phyloP scores from a whole-genome alignment of 2,888 invertebrate species.

The Microdon myrmicae region DNA sequence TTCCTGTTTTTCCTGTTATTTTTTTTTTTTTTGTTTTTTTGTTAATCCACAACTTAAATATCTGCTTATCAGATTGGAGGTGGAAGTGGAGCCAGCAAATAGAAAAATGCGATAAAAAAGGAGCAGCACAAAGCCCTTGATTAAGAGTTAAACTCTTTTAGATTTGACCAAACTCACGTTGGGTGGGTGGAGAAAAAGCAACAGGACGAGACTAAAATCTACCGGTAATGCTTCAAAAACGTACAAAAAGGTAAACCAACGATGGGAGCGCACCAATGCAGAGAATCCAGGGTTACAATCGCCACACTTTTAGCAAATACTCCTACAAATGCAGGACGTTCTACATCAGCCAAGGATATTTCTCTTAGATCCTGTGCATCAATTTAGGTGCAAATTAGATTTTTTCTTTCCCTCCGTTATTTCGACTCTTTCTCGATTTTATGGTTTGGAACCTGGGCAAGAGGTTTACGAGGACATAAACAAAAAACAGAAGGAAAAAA shows the following conservation, averaged over 20 bases:
- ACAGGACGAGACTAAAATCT: conserved; percentile 11
- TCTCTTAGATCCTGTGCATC: conserved; percentile 54
- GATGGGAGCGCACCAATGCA: not conserved
- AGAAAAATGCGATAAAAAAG: conserved; percentile 21
- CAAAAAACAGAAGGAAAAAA: too few relatives aligned
- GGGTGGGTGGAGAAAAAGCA: conserved; percentile 4
- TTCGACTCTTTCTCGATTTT: not conserved
- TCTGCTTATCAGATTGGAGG: conserved; percentile 40
- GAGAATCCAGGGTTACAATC: conserved; percentile 29
- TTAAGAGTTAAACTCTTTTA: conserved; percentile 46
- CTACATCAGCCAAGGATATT: conserved; percentile 33
- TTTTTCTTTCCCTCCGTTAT: conserved; percentile 28
- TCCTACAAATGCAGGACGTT: conserved; percentile 12
- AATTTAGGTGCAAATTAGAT: conserved; percentile 56
- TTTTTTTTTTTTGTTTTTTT: conserved; percentile 13
- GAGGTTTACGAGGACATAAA: conserved; percentile 21
- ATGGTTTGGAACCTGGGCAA: conserved; percentile 19
- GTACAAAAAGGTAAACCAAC: conserved; percentile 11
- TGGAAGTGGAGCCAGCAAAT: conserved; percentile 29
- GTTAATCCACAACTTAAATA: conserved; percentile 32
- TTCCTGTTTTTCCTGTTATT: conserved; percentile 16
- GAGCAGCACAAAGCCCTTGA: too few relatives aligned
- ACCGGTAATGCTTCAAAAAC: conserved; percentile 26
- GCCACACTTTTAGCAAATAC: conserved; percentile 28
- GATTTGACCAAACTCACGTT: conserved; percentile 44